These are phyloP conservation scores for Glaucomys volans DNA, from an alignment of 2,113 vertebrate species.

Conservation along the genomic window DNA sequence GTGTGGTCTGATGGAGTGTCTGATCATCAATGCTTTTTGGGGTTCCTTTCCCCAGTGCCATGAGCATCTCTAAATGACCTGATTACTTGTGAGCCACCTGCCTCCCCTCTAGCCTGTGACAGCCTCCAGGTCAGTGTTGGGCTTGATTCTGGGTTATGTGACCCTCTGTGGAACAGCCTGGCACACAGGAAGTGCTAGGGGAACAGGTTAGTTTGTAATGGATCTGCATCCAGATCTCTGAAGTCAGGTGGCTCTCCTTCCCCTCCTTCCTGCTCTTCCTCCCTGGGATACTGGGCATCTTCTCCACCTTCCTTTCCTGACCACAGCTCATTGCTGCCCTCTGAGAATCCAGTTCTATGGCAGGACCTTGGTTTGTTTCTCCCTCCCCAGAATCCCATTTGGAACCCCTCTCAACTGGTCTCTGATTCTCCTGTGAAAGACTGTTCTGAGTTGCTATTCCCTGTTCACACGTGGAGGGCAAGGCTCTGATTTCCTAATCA, in stretches of 20 bases:
- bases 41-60: neutral
- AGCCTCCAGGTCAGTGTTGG: neutral
- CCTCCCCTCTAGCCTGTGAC: neutral
- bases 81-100: neutral
- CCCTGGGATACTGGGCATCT: neutral
- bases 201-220: neutral
- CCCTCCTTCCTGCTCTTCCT: neutral
- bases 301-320: neutral
- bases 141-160: neutral
- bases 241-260: neutral
- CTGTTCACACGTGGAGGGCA: neutral
- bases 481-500: neutral
- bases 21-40: neutral
- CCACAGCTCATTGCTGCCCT: neutral
- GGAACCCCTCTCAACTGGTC: neutral
- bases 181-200: neutral
- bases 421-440: neutral
- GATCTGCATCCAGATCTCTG: neutral
- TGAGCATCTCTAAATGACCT: neutral
- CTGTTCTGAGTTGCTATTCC: too few relatives aligned
- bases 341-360: neutral
- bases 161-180: neutral
- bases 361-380: neutral
- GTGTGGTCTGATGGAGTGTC: neutral
- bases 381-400: neutral